Base-by-base conservation (phyloP, 2,797 vertebrate species). In the Melanotaenia boesemani region DNA sequence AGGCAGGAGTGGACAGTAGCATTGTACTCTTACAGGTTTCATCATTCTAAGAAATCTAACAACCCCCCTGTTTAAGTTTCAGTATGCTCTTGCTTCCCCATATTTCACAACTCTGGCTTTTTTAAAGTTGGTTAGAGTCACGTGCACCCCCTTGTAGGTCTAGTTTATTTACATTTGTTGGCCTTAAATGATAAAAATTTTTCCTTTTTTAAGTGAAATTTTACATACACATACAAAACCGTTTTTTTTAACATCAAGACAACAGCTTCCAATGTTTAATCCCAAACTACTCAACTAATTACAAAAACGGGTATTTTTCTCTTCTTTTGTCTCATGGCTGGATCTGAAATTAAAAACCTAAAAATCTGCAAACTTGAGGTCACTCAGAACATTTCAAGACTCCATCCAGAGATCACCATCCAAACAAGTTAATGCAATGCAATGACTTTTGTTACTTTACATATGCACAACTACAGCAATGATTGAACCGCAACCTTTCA, bases 31-130 rank as follows among this genome's bases (percentile, higher is more conserved):
- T 57, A 22, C 34, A 30, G 46, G 6, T 61, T 30, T 34, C 13
- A 12, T 13, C 1, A 10, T 13, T 41, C 5, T 3, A 11, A 60
- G 39, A 54, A 16, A 50, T 12, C 2, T 46, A 24, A 48, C 32
- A n/a, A 57, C 64, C 39, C 57, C 63, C 52, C 58, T 58, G 63
- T 55, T 63, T 16, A 34, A 56, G 34, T 37, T 28, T 8, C 22
- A 36, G 30, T 1, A 26, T 39, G 48, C 24, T 46, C 48, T 9
- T 24, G 28, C 15, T 39, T 54, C 41, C 16, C 24, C n/a, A 8
- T 5, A 39, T 28, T 50, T 18, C 22, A 50, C 41, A 37, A 50
- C 8, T 36, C 41, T 50, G 57, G 57, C 24, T 18, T 20, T 54
- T 41, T 64, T 13, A 2, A 10, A 20, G 9, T 6, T 5, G 0